Conservation (phyloP, 2,113 vertebrate genomes). For the Myiopsitta monachus region DNA sequence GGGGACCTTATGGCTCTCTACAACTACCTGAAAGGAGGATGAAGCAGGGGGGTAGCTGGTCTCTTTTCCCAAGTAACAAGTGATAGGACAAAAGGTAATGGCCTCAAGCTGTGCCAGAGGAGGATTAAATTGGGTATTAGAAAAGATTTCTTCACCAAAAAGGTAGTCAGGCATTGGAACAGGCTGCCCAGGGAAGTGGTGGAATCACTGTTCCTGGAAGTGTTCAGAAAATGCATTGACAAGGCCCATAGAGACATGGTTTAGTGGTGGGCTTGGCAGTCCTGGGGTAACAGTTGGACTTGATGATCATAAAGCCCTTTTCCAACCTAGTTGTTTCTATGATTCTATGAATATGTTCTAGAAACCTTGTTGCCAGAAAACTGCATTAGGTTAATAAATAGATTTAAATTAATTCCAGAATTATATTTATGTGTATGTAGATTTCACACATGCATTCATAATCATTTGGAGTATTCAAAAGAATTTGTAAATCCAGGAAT, state of each 20-base stretch:
- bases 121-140: background rate
- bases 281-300: background rate
- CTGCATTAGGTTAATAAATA: background rate
- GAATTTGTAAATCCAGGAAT: background rate
- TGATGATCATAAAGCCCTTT: background rate
- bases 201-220: background rate
- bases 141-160: background rate
- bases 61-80: background rate
- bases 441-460: background rate
- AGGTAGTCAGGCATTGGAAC: background rate
- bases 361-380: background rate
- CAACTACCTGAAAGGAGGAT: background rate
- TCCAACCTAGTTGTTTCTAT: background rate
- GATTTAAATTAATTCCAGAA: background rate
- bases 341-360: background rate
- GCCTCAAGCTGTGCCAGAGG: background rate
- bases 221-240: background rate
- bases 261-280: background rate
- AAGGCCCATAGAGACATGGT: background rate
- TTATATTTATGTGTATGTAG: background rate
- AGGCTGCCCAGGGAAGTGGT: background rate
- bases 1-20: background rate
- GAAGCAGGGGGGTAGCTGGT: background rate
- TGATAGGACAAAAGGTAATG: background rate
- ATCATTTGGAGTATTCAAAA: background rate